Percentiles rank a stretch among this genome's conserved stretches.
These are phyloP conservation scores for Scaptomyza reducta DNA, from an alignment of 2,888 invertebrate species.

Conservation along the genomic window DNA sequence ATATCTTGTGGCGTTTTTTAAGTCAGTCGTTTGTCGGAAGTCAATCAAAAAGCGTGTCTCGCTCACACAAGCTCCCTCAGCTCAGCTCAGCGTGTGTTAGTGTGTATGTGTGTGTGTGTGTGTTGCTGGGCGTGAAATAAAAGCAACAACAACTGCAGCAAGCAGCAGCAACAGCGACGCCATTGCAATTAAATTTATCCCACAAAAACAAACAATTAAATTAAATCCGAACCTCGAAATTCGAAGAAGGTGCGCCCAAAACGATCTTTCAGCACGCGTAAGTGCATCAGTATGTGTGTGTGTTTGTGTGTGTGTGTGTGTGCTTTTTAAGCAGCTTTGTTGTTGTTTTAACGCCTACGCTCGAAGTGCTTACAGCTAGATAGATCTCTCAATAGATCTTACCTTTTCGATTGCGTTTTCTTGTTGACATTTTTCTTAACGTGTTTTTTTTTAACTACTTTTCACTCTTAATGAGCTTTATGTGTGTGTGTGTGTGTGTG, in stretches of 20 bases:
- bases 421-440: slow-evolving; percentile 46
- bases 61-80: slow-evolving; percentile 64
- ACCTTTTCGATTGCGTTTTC: slow-evolving; percentile 30
- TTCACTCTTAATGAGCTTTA: slow-evolving; percentile 39
- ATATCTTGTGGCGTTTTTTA: slow-evolving; percentile 79
- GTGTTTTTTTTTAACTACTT: slow-evolving; percentile 32
- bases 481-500: not conserved
- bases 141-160: slow-evolving; percentile 9
- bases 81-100: slow-evolving; percentile 5
- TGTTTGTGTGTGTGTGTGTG: not conserved
- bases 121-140: slow-evolving; percentile 49
- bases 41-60: slow-evolving; percentile 84
- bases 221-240: slow-evolving; percentile 46
- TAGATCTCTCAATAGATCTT: slow-evolving; percentile 42
- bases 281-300: slow-evolving; percentile 21
- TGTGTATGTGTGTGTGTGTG: slow-evolving; percentile 15
- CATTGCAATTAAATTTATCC: slow-evolving; percentile 60
- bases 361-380: not conserved
- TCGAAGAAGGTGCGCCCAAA: slow-evolving; percentile 46
- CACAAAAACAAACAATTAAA: slow-evolving; percentile 60
- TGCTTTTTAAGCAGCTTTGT: slow-evolving; percentile 29
- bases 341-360: slow-evolving; percentile 7
- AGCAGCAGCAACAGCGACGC: slow-evolving; percentile 31
- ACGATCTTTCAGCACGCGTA: slow-evolving; percentile 44
- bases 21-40: slow-evolving; percentile 84